Evolutionary conservation across 2,888 invertebrate species (phyloP).

Genomic region (Balanococcus diminutus): DNA sequence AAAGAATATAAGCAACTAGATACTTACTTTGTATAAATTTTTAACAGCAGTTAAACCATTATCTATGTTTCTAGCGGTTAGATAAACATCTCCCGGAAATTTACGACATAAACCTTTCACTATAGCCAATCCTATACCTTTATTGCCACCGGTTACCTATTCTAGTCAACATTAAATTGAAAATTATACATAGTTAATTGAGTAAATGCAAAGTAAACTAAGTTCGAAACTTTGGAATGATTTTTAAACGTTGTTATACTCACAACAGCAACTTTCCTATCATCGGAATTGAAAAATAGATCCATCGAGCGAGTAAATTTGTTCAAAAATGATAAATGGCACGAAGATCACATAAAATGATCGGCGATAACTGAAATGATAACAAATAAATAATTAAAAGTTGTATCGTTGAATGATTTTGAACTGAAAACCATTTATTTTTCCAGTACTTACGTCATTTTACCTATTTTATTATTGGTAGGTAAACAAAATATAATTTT

Average conservation of each 20-base stretch:
- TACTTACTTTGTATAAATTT: conserved; percentile 65
- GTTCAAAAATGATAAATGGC: not conserved
- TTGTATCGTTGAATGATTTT: not conserved
- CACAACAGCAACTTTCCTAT: not conserved
- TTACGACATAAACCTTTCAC: conserved; percentile 71
- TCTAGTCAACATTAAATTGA: not conserved
- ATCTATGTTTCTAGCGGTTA: conserved; percentile 70
- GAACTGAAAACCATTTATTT: not conserved
- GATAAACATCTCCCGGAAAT: conserved; percentile 72
- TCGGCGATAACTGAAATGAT: not conserved
- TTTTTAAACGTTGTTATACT: not conserved
- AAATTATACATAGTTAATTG: not conserved
- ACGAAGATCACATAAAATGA: not conserved
- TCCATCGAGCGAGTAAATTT: not conserved
- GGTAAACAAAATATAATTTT: no score
- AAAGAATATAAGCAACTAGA: not conserved
- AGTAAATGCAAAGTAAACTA: not conserved
- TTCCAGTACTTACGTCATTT: not conserved
- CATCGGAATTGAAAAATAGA: not conserved
- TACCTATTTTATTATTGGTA: not conserved
- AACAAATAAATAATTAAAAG: not conserved
- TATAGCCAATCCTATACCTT: conserved; percentile 73
- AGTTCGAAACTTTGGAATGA: not conserved
- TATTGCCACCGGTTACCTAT: conserved; percentile 73
- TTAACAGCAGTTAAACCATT: conserved; percentile 69